Conservation (phyloP, 2,113 vertebrate genomes). For the Hypomesus transpacificus region DNA sequence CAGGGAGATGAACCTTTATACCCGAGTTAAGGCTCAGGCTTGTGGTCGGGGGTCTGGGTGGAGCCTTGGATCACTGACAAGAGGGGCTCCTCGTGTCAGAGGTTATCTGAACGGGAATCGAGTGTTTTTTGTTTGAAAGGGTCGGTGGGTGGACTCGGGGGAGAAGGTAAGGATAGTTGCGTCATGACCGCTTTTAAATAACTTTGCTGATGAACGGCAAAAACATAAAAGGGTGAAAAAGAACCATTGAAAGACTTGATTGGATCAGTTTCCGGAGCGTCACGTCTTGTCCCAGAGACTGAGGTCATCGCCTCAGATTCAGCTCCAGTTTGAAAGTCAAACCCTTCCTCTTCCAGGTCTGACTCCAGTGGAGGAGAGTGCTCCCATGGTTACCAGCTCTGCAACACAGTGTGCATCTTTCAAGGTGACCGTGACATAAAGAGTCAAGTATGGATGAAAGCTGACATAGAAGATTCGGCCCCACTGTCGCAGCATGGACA, state of each 20-base stretch:
- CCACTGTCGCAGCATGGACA: no score
- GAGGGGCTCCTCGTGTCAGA: neutral
- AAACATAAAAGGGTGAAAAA: neutral
- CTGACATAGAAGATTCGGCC: no score
- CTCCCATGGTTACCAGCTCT: no score
- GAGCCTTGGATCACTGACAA: neutral
- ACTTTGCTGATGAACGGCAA: neutral
- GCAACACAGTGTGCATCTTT: neutral
- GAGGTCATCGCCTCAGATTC: neutral
- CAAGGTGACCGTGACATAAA: neutral
- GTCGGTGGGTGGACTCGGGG: no score
- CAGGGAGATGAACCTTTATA: constrained; percentile 41
- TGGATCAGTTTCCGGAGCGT: neutral
- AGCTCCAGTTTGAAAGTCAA: neutral
- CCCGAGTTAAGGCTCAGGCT: neutral
- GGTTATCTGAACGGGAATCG: neutral
- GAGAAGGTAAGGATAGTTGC: neutral
- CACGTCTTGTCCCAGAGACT: neutral
- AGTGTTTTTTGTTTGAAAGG: neutral
- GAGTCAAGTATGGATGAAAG: neutral
- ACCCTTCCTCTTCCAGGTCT: neutral
- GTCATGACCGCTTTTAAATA: neutral
- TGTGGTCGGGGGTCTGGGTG: neutral
- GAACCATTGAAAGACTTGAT: neutral
- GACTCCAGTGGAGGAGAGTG: neutral